A percentile compares a stretch with the other conserved stretches of the same genome.
Conservation (phyloP, 2,797 vertebrate genomes). For the Alcedo atthis region DNA sequence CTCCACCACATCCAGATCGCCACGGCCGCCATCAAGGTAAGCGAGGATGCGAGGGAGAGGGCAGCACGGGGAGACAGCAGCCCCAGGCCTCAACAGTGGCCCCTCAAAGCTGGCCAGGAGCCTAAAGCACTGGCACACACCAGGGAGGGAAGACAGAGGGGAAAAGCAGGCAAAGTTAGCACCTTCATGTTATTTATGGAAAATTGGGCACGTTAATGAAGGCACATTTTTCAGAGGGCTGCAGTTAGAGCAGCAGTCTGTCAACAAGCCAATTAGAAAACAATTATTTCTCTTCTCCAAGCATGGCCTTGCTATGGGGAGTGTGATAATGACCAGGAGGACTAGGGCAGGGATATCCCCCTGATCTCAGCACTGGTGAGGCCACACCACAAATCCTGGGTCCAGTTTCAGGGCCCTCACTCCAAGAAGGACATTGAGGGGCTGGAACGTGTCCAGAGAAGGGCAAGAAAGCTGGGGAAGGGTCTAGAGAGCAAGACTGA, state of each 20-base stretch:
- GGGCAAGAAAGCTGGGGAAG: neutral
- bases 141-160: neutral
- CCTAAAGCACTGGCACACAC: neutral
- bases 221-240: conserved; percentile 58
- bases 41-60: fast-evolving
- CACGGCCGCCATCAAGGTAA: conserved; percentile 84
- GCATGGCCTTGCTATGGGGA: neutral
- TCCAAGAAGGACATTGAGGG: neutral
- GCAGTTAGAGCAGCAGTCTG: conserved; percentile 65
- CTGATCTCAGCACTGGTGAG: neutral
- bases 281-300: conserved; percentile 66
- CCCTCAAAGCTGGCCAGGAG: neutral
- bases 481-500: neutral
- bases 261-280: conserved; percentile 74
- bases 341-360: neutral
- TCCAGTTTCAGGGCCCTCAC: neutral
- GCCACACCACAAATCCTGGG: neutral
- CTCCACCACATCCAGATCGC: conserved; percentile 92
- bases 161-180: neutral
- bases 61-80: fast-evolving
- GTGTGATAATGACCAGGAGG: neutral
- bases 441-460: neutral
- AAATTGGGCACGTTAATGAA: conserved; percentile 73
- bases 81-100: fast-evolving
- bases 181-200: conserved; percentile 49